Percentiles rank a stretch among this genome's conserved stretches.
phyloP scores from a whole-genome alignment of 2,113 vertebrate genomes.

The Plecotus auritus region DNA sequence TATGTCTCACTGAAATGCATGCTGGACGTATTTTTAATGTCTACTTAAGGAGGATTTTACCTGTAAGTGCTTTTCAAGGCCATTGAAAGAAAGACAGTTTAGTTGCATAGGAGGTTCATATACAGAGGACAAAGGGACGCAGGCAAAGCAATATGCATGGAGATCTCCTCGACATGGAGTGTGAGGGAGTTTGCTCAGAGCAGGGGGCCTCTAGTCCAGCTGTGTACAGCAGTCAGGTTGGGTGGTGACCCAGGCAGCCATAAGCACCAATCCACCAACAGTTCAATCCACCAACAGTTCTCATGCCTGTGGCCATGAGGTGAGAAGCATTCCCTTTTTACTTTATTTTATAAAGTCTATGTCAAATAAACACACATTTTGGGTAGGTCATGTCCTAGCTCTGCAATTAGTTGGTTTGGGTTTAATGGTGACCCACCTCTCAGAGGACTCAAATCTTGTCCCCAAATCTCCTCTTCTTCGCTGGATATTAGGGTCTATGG shows the following conservation, averaged over 20 bases:
- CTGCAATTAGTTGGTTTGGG: neutral
- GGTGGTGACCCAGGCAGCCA: neutral
- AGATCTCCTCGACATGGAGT: neutral
- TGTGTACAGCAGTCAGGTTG: neutral
- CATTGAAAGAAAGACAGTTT: constrained; percentile 39
- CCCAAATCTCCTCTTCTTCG: neutral
- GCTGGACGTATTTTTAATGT: constrained; percentile 20
- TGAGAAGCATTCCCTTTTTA: neutral
- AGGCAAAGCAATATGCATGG: neutral
- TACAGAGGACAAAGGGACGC: neutral
- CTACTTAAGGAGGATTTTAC: constrained; percentile 53
- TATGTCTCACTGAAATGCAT: neutral
- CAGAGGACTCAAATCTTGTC: neutral
- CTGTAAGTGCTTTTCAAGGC: constrained; percentile 64
- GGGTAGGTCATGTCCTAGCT: rapidly evolving
- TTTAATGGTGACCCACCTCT: neutral
- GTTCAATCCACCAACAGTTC: neutral
- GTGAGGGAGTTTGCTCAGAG: neutral
- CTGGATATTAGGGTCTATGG: neutral
- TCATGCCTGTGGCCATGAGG: neutral
- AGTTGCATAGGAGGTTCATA: neutral
- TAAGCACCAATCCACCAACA: neutral
- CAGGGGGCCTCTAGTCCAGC: neutral
- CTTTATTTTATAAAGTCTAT: neutral
- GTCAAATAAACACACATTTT: neutral